Percentiles rank a stretch among this genome's conserved stretches.
Evolutionary conservation across 2,888 invertebrate species (phyloP).

Genomic region (Agriopis aurantiaria): DNA sequence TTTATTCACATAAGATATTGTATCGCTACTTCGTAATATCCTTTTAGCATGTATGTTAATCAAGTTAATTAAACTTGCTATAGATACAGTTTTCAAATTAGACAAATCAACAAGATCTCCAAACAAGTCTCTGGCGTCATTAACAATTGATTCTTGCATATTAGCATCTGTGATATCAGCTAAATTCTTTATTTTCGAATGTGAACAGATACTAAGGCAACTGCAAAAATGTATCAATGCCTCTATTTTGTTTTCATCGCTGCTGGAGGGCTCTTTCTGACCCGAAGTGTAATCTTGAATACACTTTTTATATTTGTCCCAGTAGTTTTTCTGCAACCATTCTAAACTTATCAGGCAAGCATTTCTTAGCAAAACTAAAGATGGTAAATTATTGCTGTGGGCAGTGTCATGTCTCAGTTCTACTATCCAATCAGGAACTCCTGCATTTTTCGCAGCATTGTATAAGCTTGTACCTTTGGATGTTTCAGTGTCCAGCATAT

Average conservation of each 20-base stretch:
- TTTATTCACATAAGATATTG: constrained; percentile 56
- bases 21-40: constrained; percentile 60
- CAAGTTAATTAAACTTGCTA: constrained; percentile 61
- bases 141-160: constrained; percentile 70
- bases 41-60: constrained; percentile 63
- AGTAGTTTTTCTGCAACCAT: constrained; percentile 90
- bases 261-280: constrained; percentile 53
- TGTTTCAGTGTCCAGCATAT: constrained; percentile 86
- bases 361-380: constrained; percentile 87
- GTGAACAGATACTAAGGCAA: constrained; percentile 73
- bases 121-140: constrained; percentile 72
- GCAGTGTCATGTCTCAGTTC: constrained; percentile 92
- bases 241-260: constrained; percentile 64
- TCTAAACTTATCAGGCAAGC: constrained; percentile 88
- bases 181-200: constrained; percentile 72
- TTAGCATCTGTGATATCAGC: constrained; percentile 67
- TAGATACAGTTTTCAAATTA: constrained; percentile 66
- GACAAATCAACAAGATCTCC: constrained; percentile 64
- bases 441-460: constrained; percentile 87
- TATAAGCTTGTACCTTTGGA: constrained; percentile 83
- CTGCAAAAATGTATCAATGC: constrained; percentile 71
- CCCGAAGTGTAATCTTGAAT: constrained; percentile 78
- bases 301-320: constrained; percentile 84
- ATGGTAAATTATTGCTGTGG: constrained; percentile 90
- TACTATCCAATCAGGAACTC: constrained; percentile 93